Base-by-base conservation (phyloP, 2,888 invertebrate genomes). In the Crocallis elinguaria region DNA sequence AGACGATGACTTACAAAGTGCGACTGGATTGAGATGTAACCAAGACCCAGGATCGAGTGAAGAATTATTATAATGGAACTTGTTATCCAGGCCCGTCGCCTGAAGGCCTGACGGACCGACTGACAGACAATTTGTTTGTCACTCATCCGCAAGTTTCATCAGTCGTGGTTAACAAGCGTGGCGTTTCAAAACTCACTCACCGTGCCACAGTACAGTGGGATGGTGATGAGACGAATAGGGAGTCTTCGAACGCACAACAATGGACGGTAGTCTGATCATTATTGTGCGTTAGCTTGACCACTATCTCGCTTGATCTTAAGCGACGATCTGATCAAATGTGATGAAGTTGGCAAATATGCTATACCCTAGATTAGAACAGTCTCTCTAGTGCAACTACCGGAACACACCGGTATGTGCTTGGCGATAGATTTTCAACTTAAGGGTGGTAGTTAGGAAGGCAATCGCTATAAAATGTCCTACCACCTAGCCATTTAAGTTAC, bases 71-170 rank as follows among this genome's bases (percentile, higher is more conserved):
- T 62, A 62, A 66, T 62, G 60, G 25, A 55, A 58, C 42, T 60
- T 60, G 60, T 60, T 56, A 58, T 13, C 42, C 43, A 41, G 42
- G 44, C 50, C 44, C 32, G 37, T 42, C 38, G 56, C 41, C 41
- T 13, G 35, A 39, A 30, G 17, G 48, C 25, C 42, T 48, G 52
- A 51, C 55, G 49, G 46, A 60, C 59, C 61, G 67, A 71, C 70
- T 65, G 78, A 75, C 73, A 63, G 60, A 71, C 74, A 75, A 82
- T 80, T 82, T 78, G 70, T 76, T 75, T 75, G 78, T 80, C 82
- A 78, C 71, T 79, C 73, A 72, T 66, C 66, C 64, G 56, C 64
- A 60, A 62, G 48, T 50, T 55, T 67, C 66, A 59, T 45, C 48
- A 49, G 50, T 58, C 52, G 49, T 60, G 76, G 57, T 61, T 71